Evolutionary conservation across 2,888 invertebrate species (phyloP).

Genomic region (Drosophila mimica): DNA sequence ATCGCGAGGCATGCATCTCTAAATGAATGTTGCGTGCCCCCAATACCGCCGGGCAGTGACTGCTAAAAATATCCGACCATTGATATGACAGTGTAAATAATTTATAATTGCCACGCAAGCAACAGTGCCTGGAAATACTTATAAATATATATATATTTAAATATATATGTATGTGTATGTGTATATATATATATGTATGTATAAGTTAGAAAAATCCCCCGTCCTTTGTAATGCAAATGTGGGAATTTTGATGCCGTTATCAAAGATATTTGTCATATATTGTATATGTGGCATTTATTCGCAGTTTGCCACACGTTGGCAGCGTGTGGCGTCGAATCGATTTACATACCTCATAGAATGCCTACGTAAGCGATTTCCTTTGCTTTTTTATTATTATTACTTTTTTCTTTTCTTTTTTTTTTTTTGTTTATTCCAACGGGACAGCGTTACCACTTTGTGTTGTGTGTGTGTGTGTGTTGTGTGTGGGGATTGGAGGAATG

Average conservation of each 20-base stretch:
- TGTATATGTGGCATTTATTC: slow-evolving; percentile 46
- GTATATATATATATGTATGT: neutral
- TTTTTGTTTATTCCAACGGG: slow-evolving; percentile 49
- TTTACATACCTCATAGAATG: slow-evolving; percentile 73
- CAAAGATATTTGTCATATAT: slow-evolving; percentile 48
- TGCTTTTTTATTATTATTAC: slow-evolving; percentile 46
- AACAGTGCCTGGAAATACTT: slow-evolving; percentile 10
- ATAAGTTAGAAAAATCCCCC: neutral
- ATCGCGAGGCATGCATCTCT: slow-evolving; percentile 76
- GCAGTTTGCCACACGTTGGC: slow-evolving; percentile 53
- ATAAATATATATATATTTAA: neutral
- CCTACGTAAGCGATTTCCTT: slow-evolving; percentile 67
- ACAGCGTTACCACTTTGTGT: slow-evolving; percentile 29
- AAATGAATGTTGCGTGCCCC: slow-evolving; percentile 73
- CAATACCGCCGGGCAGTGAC: neutral
- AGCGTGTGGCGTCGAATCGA: slow-evolving; percentile 60
- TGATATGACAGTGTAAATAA: slow-evolving; percentile 62
- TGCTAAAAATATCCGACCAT: slow-evolving; percentile 32
- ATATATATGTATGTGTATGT: neutral
- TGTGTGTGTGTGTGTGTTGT: slow-evolving; percentile 21
- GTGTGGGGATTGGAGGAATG: slow-evolving; percentile 8
- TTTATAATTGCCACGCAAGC: slow-evolving; percentile 68
- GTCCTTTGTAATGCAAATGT: slow-evolving; percentile 64
- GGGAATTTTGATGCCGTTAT: slow-evolving; percentile 62
- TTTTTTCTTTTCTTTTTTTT: slow-evolving; percentile 13